Base-by-base conservation (phyloP, 2,113 vertebrate genomes). In the Echinops telfairi region DNA sequence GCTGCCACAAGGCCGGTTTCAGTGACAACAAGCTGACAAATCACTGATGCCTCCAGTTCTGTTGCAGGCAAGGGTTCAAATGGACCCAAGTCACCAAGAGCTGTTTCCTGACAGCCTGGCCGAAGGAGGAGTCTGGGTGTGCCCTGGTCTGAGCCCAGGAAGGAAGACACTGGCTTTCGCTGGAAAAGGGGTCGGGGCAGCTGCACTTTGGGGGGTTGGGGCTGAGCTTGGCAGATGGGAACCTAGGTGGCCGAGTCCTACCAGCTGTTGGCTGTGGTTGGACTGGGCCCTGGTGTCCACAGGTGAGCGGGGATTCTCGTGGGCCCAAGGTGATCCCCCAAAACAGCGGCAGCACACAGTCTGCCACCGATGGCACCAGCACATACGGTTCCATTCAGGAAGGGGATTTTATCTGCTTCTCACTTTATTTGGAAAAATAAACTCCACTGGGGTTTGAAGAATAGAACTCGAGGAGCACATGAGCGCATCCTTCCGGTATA, bases 271-370 rank as follows among this genome's bases (percentile, higher is more conserved):
- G 43, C 68, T 11, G 66, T 8, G 31, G 75, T 22, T 23, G 17
- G 7, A 1, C 2, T 64, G 71, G 71, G 25, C 47, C 71, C 43
- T 0, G 0, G 25, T 17, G 66, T 23, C 5, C 2, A 22, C 17
- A 16, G 19, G 11, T 77, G 33, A 58, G 15, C 23, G 43, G 58
- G 9, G 12, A 22, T 3, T 78, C 17, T 58, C 1, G 0, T 10
- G 12, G 57, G 77, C 12, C 17, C 0, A 1, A 25, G 23, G 57
- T 20, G 11, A 2, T 47, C 3, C 19, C 29, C 33, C 33, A 47
- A 27, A 33, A n/a, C 57, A 40, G n/a, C 10, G 10, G 64, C 25
- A 36, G 11, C 16, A 1, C 1, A 0, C 8, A 29, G 6, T 23
- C 12, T 29, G 22, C 83, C 11, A 27, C 0, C 8, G 29, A 29